phyloP scores from a whole-genome alignment of 2,113 vertebrate species.

The Pachyramphus minor region DNA sequence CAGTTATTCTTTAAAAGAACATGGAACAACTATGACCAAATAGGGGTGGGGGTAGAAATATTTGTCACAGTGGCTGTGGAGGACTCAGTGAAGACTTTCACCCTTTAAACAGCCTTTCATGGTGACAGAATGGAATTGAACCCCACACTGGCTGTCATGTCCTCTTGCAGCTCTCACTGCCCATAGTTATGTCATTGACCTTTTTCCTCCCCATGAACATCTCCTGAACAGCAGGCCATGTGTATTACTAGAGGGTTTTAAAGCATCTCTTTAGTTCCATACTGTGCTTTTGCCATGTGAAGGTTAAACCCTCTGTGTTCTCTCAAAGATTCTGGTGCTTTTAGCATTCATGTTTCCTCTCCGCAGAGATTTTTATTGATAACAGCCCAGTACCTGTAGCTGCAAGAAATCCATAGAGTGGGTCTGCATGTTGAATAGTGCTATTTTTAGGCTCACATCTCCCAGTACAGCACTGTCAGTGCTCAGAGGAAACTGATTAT shows the following conservation, averaged over 20 bases:
- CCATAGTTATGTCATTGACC: not conserved
- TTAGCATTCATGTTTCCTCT: not conserved
- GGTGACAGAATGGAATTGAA: not conserved
- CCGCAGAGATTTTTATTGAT: not conserved
- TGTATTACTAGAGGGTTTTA: not conserved
- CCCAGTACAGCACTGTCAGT: not conserved
- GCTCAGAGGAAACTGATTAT: not conserved
- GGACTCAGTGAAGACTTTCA: not conserved
- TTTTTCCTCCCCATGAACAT: not conserved
- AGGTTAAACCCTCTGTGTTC: not conserved
- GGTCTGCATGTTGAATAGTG: not conserved
- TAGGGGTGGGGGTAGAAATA: too few species aligned
- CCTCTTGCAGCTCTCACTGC: not conserved
- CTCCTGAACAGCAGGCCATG: not conserved
- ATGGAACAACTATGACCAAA: not conserved
- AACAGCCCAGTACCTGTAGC: not conserved
- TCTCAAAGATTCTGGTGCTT: not conserved
- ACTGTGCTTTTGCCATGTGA: not conserved
- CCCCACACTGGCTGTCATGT: not conserved
- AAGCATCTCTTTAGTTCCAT: not conserved
- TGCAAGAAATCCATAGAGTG: not conserved
- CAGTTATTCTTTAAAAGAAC: not conserved
- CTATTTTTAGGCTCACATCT: not conserved
- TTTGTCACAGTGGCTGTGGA: not conserved
- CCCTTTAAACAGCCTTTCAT: not conserved